Conservation (phyloP, 2,888 invertebrate genomes). For the Dasypolia templi region DNA sequence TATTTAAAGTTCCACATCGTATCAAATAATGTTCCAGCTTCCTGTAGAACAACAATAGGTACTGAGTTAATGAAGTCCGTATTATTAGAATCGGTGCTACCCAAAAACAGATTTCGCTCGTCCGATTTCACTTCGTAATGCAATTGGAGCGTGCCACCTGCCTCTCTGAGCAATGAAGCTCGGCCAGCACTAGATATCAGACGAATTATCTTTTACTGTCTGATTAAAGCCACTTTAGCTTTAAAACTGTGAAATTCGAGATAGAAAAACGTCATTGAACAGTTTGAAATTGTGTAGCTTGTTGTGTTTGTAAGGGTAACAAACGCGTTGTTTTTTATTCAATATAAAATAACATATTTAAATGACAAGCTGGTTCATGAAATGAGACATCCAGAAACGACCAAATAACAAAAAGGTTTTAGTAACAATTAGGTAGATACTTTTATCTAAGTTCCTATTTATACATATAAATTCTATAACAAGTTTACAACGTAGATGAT, state of each 20-base stretch:
- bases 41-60: slow-evolving; percentile 25
- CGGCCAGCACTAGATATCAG: slow-evolving; percentile 72
- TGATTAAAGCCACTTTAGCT: slow-evolving; percentile 64
- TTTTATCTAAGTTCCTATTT: not conserved
- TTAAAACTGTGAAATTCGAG: slow-evolving; percentile 50
- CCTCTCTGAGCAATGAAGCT: slow-evolving; percentile 75
- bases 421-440: not conserved
- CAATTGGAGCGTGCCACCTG: slow-evolving; percentile 83
- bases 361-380: not conserved
- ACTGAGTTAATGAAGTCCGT: slow-evolving; percentile 49
- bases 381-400: not conserved
- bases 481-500: not conserved
- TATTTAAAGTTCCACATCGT: not conserved
- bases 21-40: not conserved
- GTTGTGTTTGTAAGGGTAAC: not conserved
- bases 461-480: not conserved
- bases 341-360: not conserved
- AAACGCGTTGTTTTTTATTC: not conserved
- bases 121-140: slow-evolving; percentile 81
- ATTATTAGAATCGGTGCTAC: slow-evolving; percentile 74
- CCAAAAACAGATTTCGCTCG: slow-evolving; percentile 81
- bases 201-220: slow-evolving; percentile 69
- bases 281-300: slow-evolving; percentile 13
- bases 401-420: not conserved
- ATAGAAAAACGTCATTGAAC: slow-evolving; percentile 24